Conservation (phyloP, 2,113 vertebrate species). For the Nesoenas mayeri region DNA sequence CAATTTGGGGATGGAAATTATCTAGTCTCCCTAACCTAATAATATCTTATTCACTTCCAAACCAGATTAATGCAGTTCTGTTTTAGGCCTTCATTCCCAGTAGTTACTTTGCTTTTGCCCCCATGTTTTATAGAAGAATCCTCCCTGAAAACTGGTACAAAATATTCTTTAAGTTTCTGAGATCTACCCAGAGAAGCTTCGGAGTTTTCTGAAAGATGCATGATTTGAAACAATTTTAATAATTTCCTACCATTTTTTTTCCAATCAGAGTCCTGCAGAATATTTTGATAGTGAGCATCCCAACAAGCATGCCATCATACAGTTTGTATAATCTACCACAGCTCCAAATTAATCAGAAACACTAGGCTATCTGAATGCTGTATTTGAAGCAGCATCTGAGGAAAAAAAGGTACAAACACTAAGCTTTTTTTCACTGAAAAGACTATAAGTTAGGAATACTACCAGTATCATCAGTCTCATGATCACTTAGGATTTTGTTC, state of each 20-base stretch:
- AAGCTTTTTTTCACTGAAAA: neutral
- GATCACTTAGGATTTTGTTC: neutral
- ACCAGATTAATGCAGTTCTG: neutral
- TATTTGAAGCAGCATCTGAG: neutral
- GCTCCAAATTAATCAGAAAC: neutral
- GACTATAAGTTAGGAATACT: neutral
- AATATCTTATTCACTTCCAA: neutral
- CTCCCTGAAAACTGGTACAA: neutral
- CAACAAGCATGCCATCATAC: neutral
- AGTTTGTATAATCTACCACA: neutral
- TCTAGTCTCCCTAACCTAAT: neutral
- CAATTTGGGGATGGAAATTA: neutral
- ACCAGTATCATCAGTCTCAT: fast-evolving
- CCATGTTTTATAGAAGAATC: neutral
- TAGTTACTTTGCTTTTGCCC: neutral
- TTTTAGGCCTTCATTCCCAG: neutral
- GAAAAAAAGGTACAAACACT: neutral
- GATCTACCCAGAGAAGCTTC: neutral
- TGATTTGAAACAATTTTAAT: neutral
- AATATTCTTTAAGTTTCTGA: neutral
- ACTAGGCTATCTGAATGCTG: neutral
- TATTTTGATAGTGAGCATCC: neutral
- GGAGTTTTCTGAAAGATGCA: neutral
- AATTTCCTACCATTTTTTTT: neutral
- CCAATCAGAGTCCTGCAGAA: neutral